phyloP scores from a whole-genome alignment of 2,797 vertebrate genomes.

The Halcyon leucocephala region DNA sequence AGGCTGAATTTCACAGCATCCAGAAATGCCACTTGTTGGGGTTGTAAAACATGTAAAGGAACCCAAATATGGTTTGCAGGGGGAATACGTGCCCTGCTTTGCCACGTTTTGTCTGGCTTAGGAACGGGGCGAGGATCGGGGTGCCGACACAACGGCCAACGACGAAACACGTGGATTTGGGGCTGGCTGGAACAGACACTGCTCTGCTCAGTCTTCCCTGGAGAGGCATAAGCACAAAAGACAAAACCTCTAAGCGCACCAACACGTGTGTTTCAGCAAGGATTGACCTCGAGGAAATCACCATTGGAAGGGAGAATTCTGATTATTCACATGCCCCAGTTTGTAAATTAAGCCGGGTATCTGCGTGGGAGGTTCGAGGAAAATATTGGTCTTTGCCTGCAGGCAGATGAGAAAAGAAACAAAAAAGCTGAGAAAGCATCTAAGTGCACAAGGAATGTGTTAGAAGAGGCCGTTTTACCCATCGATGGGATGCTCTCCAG shows the following conservation, averaged over 20 bases:
- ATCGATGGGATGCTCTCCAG: background rate
- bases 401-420: no score
- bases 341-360: background rate
- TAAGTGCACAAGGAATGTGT: background rate
- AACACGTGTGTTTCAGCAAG: background rate
- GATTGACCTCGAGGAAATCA: background rate
- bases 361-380: background rate
- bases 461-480: background rate
- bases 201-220: background rate
- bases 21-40: background rate
- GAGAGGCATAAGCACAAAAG: background rate
- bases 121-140: background rate
- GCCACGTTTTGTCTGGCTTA: background rate
- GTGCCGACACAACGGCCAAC: rapidly evolving
- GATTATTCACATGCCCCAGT: background rate
- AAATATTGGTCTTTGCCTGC: background rate
- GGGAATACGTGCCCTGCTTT: background rate
- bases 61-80: background rate
- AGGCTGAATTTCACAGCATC: background rate
- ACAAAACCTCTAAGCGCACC: background rate
- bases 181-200: background rate
- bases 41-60: rapidly evolving
- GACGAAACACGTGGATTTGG: rapidly evolving
- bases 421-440: background rate
- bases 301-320: background rate